Conservation (phyloP, 2,888 invertebrate species). For the Callyntrura sp. region DNA sequence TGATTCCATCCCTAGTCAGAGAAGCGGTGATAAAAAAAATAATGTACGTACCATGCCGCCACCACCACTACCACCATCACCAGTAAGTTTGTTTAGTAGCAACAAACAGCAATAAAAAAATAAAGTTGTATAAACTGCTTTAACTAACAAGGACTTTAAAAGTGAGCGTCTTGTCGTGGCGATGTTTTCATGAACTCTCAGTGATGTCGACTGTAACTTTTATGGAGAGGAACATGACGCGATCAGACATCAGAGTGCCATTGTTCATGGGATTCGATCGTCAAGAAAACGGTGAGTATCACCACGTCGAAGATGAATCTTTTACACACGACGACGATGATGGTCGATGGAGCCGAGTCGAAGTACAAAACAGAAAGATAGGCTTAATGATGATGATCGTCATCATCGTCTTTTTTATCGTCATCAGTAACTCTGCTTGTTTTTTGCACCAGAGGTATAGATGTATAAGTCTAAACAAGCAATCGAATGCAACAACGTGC, state of each 20-base stretch:
- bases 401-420: constrained; percentile 23
- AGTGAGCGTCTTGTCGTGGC: constrained; percentile 60
- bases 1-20: not conserved
- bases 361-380: constrained; percentile 43
- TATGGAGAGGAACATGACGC: constrained; percentile 26
- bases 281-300: constrained; percentile 1
- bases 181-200: constrained; percentile 65
- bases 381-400: constrained; percentile 43
- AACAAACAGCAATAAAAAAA: no score
- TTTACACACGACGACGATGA: constrained; percentile 42
- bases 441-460: not conserved
- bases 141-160: constrained; percentile 70
- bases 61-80: not conserved
- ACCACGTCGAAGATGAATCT: constrained; percentile 33
- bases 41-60: constrained; percentile 2
- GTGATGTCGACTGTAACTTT: constrained; percentile 63
- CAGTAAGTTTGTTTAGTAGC: not conserved
- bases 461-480: not conserved
- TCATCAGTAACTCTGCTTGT: constrained; percentile 15
- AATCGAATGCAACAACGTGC: constrained; percentile 48
- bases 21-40: not conserved
- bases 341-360: not conserved
- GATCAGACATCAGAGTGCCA: constrained; percentile 10
- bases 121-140: constrained; percentile 23
- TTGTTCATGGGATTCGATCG: constrained; percentile 55